Evolutionary conservation across 2,888 invertebrate genomes (phyloP).

Genomic region (Kuschelorhynchus macadamiae): DNA sequence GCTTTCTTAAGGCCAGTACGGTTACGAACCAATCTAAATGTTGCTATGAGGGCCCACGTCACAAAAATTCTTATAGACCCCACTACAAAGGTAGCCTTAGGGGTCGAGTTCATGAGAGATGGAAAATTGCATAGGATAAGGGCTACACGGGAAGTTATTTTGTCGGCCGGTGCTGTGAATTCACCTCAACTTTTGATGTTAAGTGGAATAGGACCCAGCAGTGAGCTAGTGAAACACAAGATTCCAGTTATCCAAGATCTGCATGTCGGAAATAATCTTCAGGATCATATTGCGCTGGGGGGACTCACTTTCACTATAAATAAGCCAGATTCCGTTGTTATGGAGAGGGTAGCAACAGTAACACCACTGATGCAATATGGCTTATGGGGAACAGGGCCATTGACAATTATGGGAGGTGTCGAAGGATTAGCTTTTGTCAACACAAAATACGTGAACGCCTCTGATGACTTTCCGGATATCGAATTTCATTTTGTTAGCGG

Average conservation of each 20-base stretch:
- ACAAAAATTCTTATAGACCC: conserved; percentile 83
- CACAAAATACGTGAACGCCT: conserved; percentile 85
- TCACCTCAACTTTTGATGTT: conserved; percentile 95
- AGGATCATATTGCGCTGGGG: conserved; percentile 90
- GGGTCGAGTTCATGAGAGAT: conserved; percentile 85
- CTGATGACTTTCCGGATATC: conserved; percentile 89
- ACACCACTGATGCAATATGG: conserved; percentile 88
- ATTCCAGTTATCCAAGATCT: conserved; percentile 87
- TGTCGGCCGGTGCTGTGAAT: conserved; percentile 93
- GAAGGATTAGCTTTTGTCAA: conserved; percentile 89
- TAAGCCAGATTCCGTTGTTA: conserved; percentile 83
- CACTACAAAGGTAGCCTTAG: conserved; percentile 82
- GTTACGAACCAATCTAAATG: conserved; percentile 85
- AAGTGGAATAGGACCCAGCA: conserved; percentile 87
- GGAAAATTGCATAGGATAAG: conserved; percentile 80
- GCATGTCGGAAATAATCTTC: conserved; percentile 88
- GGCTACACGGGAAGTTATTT: conserved; percentile 87
- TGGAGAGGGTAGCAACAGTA: conserved; percentile 81
- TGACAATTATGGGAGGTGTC: conserved; percentile 90
- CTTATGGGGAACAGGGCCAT: conserved; percentile 84
- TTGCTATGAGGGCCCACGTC: conserved; percentile 86
- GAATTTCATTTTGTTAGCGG: conserved; percentile 92
- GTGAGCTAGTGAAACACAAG: conserved; percentile 79
- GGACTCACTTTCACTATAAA: conserved; percentile 88
- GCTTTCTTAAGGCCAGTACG: conserved; percentile 88